Base-by-base conservation (phyloP, 2,888 invertebrate species). In the Diaphora mendica region DNA sequence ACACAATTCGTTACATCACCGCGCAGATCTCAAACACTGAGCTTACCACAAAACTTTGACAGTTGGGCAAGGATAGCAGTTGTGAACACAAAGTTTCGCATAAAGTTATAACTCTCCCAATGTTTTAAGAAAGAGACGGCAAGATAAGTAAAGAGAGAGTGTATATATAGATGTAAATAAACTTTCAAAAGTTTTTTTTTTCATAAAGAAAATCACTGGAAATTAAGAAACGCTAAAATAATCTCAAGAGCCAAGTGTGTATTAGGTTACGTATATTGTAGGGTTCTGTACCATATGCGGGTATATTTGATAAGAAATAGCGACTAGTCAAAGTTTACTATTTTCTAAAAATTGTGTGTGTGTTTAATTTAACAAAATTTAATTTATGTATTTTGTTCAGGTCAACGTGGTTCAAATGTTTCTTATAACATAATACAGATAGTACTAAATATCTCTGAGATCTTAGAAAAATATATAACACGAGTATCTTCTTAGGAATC, bases 41-140 rank as follows among this genome's bases (percentile, higher is more conserved):
- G 59, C 66, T 35, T 26, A 33, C 44, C 68, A 30, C 64, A 69
- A 65, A 73, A 73, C 68, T 73, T 73, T 73, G 72, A 26, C 64
- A 65, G 65, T 55, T 23, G 42, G 33, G 68, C 33, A 51, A 68
- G n/a, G 44, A 68, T 69, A 68, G 64, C 55, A 39, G 39, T 64
- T 55, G 35, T 64, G 35, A 51, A 26, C 20, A 73, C 42, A 68
- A 68, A 68, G 39, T 68, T 48, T 68, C 23, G 48, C 30, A 55
- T 55, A 39, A 67, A 59, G 59, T 71, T 59, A 59, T 39, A 51
- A 70, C 48, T 26, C 39, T 55, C 15, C n/a, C 11, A 55, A 71
- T 39, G 30, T 30, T 15, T 67, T 15, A 20, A 30, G 35, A 71
- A 48, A 66, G 48, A 71, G 65, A 55, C 23, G n/a, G 55, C 35